These are phyloP conservation scores for Macrotrachela quadricornifera DNA, from an alignment of 1,140 invertebrate species.

Conservation along the genomic window DNA sequence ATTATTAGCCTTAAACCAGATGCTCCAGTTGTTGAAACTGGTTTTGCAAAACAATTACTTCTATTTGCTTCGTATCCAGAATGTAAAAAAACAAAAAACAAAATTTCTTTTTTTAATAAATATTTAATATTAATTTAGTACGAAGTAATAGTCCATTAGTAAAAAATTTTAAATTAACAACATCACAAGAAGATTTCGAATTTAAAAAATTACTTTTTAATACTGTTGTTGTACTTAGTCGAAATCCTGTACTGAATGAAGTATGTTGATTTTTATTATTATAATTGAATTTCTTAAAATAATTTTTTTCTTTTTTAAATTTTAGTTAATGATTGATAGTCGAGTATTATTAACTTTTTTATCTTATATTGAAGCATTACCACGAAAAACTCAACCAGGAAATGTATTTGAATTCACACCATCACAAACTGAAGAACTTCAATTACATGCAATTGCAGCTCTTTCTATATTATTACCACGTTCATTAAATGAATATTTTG, in stretches of 20 bases:
- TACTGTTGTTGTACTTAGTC: conserved; percentile 22
- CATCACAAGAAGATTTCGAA: conserved; percentile 31
- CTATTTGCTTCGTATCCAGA: conserved; percentile 30
- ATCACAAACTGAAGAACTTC: conserved; percentile 30
- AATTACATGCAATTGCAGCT: conserved; percentile 24
- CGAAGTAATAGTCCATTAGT: conserved; percentile 27
- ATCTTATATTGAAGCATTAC: conserved; percentile 21
- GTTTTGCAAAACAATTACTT: conserved; percentile 27
- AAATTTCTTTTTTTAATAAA: background rate
- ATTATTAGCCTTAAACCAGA: conserved; percentile 17
- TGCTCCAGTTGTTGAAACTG: conserved; percentile 29
- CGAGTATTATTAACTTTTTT: conserved; percentile 26
- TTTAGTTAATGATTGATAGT: conserved; percentile 25
- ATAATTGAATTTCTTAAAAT: background rate
- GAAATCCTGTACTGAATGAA: conserved; percentile 17
- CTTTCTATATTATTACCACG: conserved; percentile 23
- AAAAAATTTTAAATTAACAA: conserved; percentile 24
- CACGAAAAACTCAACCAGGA: conserved; percentile 7
- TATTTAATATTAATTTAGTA: conserved; percentile 15
- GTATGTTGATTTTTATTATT: conserved; percentile 14
- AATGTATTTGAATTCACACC: conserved; percentile 20
- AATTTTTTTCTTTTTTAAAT: background rate
- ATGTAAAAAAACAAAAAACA: conserved; percentile 14
- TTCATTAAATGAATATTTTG: conserved; percentile 29
- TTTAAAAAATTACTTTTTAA: conserved; percentile 29